phyloP scores from a whole-genome alignment of 2,113 vertebrate genomes.

The Synodontis membranacea region DNA sequence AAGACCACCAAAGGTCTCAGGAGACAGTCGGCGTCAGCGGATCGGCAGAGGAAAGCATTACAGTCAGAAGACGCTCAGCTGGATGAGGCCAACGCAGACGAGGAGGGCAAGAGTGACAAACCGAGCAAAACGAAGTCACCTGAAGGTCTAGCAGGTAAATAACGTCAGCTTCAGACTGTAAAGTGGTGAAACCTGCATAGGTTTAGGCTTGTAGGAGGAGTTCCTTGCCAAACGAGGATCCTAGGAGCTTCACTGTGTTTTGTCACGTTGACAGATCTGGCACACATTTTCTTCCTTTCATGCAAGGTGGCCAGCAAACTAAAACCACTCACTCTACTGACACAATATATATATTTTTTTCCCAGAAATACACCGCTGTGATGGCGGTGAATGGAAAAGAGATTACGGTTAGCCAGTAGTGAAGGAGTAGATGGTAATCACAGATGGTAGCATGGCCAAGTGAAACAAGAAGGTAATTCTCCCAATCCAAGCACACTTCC shows the following conservation, averaged over 20 bases:
- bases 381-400: constrained; percentile 40
- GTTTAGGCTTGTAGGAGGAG: not conserved
- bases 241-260: constrained; percentile 19
- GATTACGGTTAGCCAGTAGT: constrained; percentile 32
- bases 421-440: constrained; percentile 44
- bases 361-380: not conserved
- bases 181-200: not conserved
- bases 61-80: constrained; percentile 46
- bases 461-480: constrained; percentile 7
- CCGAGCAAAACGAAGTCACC: constrained; percentile 72
- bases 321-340: constrained; percentile 6
- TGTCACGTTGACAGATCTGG: constrained; percentile 37
- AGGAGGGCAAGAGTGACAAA: constrained; percentile 56
- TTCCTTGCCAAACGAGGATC: not conserved
- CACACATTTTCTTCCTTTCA: constrained; percentile 7
- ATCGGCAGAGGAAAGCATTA: constrained; percentile 31
- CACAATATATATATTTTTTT: constrained; percentile 27
- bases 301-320: not conserved
- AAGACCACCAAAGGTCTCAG: constrained; percentile 27
- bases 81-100: constrained; percentile 57
- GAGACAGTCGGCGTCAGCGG: constrained; percentile 28
- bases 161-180: not conserved
- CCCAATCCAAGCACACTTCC: not conserved
- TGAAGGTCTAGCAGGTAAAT: constrained; percentile 71
- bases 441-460: constrained; percentile 47